phyloP scores from a whole-genome alignment of 2,888 invertebrate genomes.

The Coleophora deauratella region DNA sequence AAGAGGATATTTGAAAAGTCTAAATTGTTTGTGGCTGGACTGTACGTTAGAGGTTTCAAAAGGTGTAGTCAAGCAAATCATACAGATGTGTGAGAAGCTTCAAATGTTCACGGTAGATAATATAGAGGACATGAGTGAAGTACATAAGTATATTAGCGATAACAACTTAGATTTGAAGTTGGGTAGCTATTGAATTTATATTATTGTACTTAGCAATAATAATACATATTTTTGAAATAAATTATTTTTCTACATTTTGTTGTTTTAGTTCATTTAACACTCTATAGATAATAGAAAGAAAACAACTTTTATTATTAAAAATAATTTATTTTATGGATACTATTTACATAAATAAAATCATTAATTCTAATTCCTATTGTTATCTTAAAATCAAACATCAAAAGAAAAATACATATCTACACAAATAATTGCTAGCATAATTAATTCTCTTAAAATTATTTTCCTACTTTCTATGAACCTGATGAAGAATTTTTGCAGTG shows the following conservation, averaged over 20 bases:
- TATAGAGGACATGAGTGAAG: slow-evolving; percentile 41
- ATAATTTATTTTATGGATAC: too few species aligned
- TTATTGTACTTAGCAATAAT: slow-evolving; percentile 19
- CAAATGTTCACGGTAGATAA: slow-evolving; percentile 55
- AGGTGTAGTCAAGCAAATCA: slow-evolving; percentile 45
- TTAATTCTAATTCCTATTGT: too few species aligned
- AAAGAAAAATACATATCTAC: too few species aligned
- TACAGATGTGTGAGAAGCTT: slow-evolving; percentile 47
- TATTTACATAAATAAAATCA: too few species aligned
- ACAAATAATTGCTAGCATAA: too few species aligned
- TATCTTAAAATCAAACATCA: too few species aligned
- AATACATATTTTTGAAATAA: slow-evolving; percentile 22
- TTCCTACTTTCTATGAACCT: too few species aligned
- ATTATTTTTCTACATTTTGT: slow-evolving; percentile 21
- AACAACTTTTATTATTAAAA: too few species aligned
- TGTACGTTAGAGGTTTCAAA: slow-evolving; percentile 60
- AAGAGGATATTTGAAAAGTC: slow-evolving; percentile 46
- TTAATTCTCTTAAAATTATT: too few species aligned
- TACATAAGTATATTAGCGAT: slow-evolving; percentile 48
- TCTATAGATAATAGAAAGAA: not conserved
- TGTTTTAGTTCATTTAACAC: slow-evolving; percentile 10
- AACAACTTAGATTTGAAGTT: slow-evolving; percentile 62
- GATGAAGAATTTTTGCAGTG: too few species aligned
- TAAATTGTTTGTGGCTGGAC: slow-evolving; percentile 58
- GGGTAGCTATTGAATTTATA: slow-evolving; percentile 48